Evolutionary conservation across 2,888 invertebrate species (phyloP).

Genomic region (Rhagonycha fulva): DNA sequence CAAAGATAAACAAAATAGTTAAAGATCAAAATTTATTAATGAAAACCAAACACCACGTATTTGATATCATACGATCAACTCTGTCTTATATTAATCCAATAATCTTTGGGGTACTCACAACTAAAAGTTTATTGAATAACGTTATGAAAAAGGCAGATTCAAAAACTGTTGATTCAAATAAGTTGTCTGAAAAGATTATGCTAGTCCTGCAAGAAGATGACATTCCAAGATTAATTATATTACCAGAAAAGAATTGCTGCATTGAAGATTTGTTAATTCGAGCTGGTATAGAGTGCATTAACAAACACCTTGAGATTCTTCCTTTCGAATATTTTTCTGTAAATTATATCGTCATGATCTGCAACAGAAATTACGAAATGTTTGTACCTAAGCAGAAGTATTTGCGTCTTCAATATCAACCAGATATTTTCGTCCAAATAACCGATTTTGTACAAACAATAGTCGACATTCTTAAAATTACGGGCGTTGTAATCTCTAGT

Average conservation of each 20-base stretch:
- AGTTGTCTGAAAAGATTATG: neutral
- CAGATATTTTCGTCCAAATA: neutral
- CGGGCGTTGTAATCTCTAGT: neutral
- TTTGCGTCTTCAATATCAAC: neutral
- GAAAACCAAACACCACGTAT: neutral
- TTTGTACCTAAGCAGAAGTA: neutral
- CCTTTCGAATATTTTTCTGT: neutral
- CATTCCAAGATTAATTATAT: neutral
- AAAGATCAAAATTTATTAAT: neutral
- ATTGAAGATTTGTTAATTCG: neutral
- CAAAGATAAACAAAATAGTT: neutral
- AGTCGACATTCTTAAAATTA: neutral
- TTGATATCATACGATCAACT: neutral
- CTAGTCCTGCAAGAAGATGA: neutral
- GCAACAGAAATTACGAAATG: neutral
- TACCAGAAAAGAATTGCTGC: neutral
- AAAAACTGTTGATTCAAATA: neutral
- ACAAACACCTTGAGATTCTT: neutral
- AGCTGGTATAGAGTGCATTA: neutral
- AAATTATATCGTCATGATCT: neutral
- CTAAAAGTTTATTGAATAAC: neutral
- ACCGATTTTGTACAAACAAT: neutral
- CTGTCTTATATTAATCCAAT: neutral
- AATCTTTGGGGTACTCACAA: neutral
- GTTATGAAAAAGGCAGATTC: neutral